Conservation (phyloP, 2,888 invertebrate genomes). For the Melikaiella ostensackeni region DNA sequence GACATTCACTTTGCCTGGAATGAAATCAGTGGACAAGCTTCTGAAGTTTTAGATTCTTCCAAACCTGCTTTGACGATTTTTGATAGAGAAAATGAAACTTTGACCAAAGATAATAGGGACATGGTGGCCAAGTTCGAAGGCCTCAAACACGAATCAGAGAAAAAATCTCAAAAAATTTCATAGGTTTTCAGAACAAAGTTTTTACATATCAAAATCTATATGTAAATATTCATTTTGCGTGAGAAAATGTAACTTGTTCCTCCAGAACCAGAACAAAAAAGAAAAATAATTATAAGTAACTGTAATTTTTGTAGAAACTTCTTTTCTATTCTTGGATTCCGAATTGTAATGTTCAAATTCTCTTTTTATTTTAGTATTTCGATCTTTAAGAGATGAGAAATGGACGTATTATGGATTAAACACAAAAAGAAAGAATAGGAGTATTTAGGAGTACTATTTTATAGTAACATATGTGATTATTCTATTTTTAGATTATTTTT, state of each 20-base stretch:
- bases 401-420: neutral
- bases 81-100: neutral
- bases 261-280: neutral
- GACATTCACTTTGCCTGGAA: conserved; percentile 89
- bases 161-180: conserved; percentile 25
- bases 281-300: neutral
- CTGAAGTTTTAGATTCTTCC: conserved; percentile 65
- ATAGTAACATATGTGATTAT: too few species aligned
- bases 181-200: too few species aligned
- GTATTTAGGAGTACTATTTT: too few species aligned
- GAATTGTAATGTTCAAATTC: too few species aligned
- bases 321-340: neutral
- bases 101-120: conserved; percentile 48
- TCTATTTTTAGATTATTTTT: neutral
- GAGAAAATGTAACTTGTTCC: neutral
- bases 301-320: neutral
- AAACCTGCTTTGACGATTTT: neutral
- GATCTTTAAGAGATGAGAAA: too few species aligned
- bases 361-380: neutral
- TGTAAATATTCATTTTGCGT: neutral
- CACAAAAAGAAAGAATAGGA: neutral
- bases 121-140: conserved; percentile 54
- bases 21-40: conserved; percentile 82
- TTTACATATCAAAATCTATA: neutral
- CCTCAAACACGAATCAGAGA: conserved; percentile 54